A percentile compares a stretch with the other conserved stretches of the same genome.
These are phyloP conservation scores for Drosophila albomicans DNA, from an alignment of 1,140 invertebrate genomes.

Conservation along the genomic window DNA sequence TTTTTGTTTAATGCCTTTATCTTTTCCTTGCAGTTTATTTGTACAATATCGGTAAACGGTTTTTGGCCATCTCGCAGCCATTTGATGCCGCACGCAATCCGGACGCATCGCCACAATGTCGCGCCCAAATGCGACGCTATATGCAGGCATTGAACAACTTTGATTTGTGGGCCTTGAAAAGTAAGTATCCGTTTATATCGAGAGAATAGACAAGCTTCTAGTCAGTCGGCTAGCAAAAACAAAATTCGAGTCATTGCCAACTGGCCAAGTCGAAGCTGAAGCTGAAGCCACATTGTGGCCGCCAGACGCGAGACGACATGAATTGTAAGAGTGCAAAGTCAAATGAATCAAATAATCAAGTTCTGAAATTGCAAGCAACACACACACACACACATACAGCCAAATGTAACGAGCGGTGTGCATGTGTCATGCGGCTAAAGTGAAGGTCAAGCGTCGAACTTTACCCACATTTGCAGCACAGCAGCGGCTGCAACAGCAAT, in stretches of 20 bases:
- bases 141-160: slow-evolving; percentile 76
- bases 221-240: not conserved
- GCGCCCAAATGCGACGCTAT: slow-evolving; percentile 69
- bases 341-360: slow-evolving; percentile 66
- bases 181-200: slow-evolving; percentile 63
- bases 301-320: slow-evolving; percentile 71
- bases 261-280: slow-evolving; percentile 42
- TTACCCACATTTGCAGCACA: slow-evolving; percentile 76
- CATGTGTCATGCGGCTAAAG: slow-evolving; percentile 56
- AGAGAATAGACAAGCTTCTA: not conserved
- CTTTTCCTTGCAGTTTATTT: slow-evolving; percentile 66
- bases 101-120: slow-evolving; percentile 66
- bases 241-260: slow-evolving; percentile 78
- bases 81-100: slow-evolving; percentile 76
- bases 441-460: slow-evolving; percentile 81
- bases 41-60: slow-evolving; percentile 70
- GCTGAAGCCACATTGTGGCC: slow-evolving; percentile 53
- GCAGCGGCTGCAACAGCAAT: slow-evolving; percentile 49
- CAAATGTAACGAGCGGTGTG: slow-evolving; percentile 18
- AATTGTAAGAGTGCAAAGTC: slow-evolving; percentile 79
- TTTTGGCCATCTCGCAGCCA: slow-evolving; percentile 69
- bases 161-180: slow-evolving; percentile 82
- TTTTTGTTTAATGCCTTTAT: no score
- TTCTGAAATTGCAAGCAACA: slow-evolving; percentile 54
- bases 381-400: slow-evolving; percentile 17